These are phyloP conservation scores for Cheilosia variabilis DNA, from an alignment of 2,888 invertebrate genomes.

Conservation along the genomic window DNA sequence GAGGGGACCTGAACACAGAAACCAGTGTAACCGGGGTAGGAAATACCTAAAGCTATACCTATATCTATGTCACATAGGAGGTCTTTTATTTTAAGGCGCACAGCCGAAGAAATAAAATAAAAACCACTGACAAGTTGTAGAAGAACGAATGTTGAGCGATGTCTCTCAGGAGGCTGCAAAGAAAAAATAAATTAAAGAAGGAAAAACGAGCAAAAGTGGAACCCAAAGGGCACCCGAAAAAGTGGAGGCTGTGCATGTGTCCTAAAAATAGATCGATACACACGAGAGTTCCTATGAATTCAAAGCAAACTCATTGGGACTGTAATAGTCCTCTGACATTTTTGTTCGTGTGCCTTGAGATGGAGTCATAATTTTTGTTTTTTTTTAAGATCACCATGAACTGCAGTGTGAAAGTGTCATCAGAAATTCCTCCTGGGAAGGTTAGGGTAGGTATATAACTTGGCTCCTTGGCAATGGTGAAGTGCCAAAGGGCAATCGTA, in stretches of 20 bases:
- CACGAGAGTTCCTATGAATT: slow-evolving; percentile 23
- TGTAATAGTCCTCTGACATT: neutral
- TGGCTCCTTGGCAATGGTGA: slow-evolving; percentile 8
- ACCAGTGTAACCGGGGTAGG: slow-evolving; percentile 23
- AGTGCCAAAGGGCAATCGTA: slow-evolving; percentile 21
- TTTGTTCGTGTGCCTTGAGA: slow-evolving; percentile 7
- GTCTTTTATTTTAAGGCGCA: neutral
- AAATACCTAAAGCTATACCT: slow-evolving; percentile 6
- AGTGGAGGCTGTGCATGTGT: slow-evolving; percentile 26
- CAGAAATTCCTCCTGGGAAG: slow-evolving; percentile 7
- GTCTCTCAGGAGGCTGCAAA: slow-evolving; percentile 22
- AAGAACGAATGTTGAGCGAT: slow-evolving; percentile 31
- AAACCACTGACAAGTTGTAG: slow-evolving; percentile 27
- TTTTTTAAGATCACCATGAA: neutral
- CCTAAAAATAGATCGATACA: slow-evolving; percentile 44
- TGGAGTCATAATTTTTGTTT: slow-evolving; percentile 18
- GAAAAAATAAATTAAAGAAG: neutral
- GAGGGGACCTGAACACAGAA: slow-evolving; percentile 45
- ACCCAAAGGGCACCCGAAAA: slow-evolving; percentile 40
- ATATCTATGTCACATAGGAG: neutral
- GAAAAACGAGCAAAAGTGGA: slow-evolving; percentile 13
- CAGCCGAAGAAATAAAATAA: neutral
- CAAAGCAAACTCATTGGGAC: no score
- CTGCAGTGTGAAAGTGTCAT: slow-evolving; percentile 17
- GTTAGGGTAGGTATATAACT: neutral